phyloP scores from a whole-genome alignment of 2,888 invertebrate species.

The Orgyia antiqua region DNA sequence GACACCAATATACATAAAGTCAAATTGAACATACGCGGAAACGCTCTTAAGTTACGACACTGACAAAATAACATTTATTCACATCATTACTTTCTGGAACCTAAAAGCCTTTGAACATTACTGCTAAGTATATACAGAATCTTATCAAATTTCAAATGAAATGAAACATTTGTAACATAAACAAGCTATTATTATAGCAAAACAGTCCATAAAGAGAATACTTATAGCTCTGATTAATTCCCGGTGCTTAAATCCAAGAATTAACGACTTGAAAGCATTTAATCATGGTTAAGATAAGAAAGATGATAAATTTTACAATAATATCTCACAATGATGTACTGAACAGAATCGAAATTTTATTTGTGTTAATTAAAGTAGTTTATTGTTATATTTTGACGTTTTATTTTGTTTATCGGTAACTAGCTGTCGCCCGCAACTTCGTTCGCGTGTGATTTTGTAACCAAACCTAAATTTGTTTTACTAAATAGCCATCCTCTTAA shows the following conservation, averaged over 20 bases:
- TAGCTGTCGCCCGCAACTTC: too few relatives aligned
- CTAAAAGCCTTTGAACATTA: slow-evolving; percentile 1
- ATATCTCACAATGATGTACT: slow-evolving; percentile 8
- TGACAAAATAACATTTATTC: slow-evolving; percentile 1
- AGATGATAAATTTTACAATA: slow-evolving; percentile 20
- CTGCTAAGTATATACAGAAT: neutral
- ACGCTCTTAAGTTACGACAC: slow-evolving; percentile 1
- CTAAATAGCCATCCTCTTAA: too few relatives aligned
- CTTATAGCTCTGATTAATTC: slow-evolving; percentile 24
- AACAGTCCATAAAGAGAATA: slow-evolving; percentile 24
- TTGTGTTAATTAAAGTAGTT: too few relatives aligned
- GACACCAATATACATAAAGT: neutral
- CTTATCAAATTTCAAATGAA: slow-evolving; percentile 16
- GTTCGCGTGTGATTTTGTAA: too few relatives aligned
- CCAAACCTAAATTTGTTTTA: too few relatives aligned
- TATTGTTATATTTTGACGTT: too few relatives aligned
- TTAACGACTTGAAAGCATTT: slow-evolving; percentile 21
- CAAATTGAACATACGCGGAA: slow-evolving; percentile 1
- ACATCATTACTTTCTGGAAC: slow-evolving; percentile 4
- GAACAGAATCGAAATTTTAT: slow-evolving; percentile 3
- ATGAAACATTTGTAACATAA: slow-evolving; percentile 16
- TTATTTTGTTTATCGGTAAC: too few relatives aligned
- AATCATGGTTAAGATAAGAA: slow-evolving; percentile 26
- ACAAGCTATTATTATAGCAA: slow-evolving; percentile 23
- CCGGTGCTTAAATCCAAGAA: slow-evolving; percentile 24